Percentiles rank a stretch among this genome's conserved stretches.
phyloP scores from a whole-genome alignment of 2,888 invertebrate species.

The Zonitis immaculata region DNA sequence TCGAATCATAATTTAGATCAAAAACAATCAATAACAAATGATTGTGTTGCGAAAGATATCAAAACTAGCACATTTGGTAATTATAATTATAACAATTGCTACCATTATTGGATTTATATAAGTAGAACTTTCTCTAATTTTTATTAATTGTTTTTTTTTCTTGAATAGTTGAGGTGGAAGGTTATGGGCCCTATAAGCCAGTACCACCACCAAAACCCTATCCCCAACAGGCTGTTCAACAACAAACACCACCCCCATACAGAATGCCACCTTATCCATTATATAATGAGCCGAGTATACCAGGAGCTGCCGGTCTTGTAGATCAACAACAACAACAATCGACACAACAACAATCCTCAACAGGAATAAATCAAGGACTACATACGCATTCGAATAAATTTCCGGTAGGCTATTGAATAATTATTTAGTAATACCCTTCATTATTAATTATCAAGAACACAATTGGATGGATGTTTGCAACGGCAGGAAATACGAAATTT shows the following conservation, averaged over 20 bases:
- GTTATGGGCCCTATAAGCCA: slow-evolving; percentile 57
- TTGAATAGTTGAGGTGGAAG: slow-evolving; percentile 54
- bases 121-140: neutral
- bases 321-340: neutral
- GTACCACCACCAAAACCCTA: slow-evolving; percentile 60
- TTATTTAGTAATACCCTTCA: neutral
- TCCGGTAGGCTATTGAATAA: slow-evolving; percentile 60
- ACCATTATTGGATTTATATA: too few species aligned
- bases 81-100: slow-evolving; percentile 5
- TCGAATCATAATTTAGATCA: slow-evolving; percentile 10
- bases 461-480: neutral
- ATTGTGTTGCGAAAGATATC: slow-evolving; percentile 25
- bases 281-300: slow-evolving; percentile 56
- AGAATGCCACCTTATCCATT: slow-evolving; percentile 66
- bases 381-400: slow-evolving; percentile 77
- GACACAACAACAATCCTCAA: slow-evolving; percentile 10
- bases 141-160: slow-evolving; percentile 16
- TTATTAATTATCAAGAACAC: neutral
- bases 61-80: slow-evolving; percentile 27
- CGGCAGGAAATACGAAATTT: neutral
- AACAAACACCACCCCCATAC: slow-evolving; percentile 54
- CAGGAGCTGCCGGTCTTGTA: slow-evolving; percentile 49
- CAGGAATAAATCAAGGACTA: slow-evolving; percentile 44
- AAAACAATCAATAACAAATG: slow-evolving; percentile 11
- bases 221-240: slow-evolving; percentile 47